Evolutionary conservation across 2,888 invertebrate species (phyloP), one percentile per base, ranked within the genome.

Genomic region (Nomada flava): DNA sequence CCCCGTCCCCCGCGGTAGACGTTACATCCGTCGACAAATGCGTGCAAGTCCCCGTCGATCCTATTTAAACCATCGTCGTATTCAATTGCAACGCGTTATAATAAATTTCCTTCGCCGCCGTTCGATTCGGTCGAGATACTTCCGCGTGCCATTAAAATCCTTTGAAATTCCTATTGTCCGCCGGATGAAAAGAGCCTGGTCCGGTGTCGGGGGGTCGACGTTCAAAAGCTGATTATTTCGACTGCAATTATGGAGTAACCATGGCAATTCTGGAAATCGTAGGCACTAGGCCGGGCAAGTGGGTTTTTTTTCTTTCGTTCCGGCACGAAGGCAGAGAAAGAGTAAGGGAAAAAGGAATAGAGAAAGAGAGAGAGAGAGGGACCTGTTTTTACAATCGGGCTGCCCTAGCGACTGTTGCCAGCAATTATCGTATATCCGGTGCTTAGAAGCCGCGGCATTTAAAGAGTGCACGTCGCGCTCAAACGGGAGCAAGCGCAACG

Each of bases 341-440:
- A 65, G 36, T 36, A 36, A 36, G 36, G 36, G 36, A 36, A 7
- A 7, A 36, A 36, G 36, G 36, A 36, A 36, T 36, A 36, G 36
- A 36, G 36, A 36, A 36, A 36, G 7, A 59, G 20, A 20, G 7
- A 76, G 59, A 63, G 50, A 50, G 47, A 62, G 73, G 52, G 67
- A 55, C 60, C 53, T 59, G 85, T 85, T 83, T 83, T 87, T 85
- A 87, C 76, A 85, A 87, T 85, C 64, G 76, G 55, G 50, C 67
- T 74, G 71, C 59, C 57, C 73, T 78, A 74, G 87, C 82, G 83
- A 82, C 81, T 69, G 67, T 71, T 79, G 77, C 70, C 72, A 13
- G 80, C 85, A 88, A 88, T 88, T 88, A 88, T 88, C 88, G 86
- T 88, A 86, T 86, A 88, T 88, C 88, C 88, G 85, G 82, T 76